A percentile compares a stretch with the other conserved stretches of the same genome.
These are phyloP conservation scores for Anagyrus pseudococci DNA, from an alignment of 2,888 invertebrate species.

Conservation along the genomic window DNA sequence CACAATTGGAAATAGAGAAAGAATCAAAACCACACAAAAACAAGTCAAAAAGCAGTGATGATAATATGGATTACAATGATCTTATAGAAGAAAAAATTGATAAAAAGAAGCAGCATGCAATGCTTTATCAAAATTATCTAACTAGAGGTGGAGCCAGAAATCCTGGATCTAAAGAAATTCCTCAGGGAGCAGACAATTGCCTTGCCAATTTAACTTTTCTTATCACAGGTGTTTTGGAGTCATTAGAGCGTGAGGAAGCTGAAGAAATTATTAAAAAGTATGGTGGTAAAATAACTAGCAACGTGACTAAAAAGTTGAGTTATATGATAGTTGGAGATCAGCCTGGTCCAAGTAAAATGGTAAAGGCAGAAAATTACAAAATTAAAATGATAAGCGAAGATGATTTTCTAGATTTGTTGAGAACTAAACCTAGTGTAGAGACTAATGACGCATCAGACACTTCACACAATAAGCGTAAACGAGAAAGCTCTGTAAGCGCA, in stretches of 20 bases:
- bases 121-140: slow-evolving; percentile 77
- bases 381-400: slow-evolving; percentile 83
- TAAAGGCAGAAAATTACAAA: slow-evolving; percentile 71
- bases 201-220: slow-evolving; percentile 75
- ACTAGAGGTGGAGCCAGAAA: slow-evolving; percentile 81
- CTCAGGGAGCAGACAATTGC: slow-evolving; percentile 79
- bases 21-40: slow-evolving; percentile 11
- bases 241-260: slow-evolving; percentile 83
- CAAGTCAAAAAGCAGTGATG: slow-evolving; percentile 11
- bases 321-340: slow-evolving; percentile 87
- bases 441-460: slow-evolving; percentile 6
- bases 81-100: slow-evolving; percentile 75
- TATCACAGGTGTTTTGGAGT: slow-evolving; percentile 87
- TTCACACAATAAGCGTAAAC: slow-evolving; percentile 21
- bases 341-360: slow-evolving; percentile 83
- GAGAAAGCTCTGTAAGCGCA: neutral
- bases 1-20: slow-evolving; percentile 22
- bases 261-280: slow-evolving; percentile 76
- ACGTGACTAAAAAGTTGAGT: slow-evolving; percentile 80
- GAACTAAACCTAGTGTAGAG: slow-evolving; percentile 63
- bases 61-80: slow-evolving; percentile 47
- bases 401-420: slow-evolving; percentile 80
- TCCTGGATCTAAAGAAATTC: slow-evolving; percentile 83
- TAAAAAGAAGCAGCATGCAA: slow-evolving; percentile 70
- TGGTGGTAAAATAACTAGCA: slow-evolving; percentile 79